These are phyloP conservation scores for Polyodon spathula DNA, from an alignment of 2,113 vertebrate genomes.

Conservation along the genomic window DNA sequence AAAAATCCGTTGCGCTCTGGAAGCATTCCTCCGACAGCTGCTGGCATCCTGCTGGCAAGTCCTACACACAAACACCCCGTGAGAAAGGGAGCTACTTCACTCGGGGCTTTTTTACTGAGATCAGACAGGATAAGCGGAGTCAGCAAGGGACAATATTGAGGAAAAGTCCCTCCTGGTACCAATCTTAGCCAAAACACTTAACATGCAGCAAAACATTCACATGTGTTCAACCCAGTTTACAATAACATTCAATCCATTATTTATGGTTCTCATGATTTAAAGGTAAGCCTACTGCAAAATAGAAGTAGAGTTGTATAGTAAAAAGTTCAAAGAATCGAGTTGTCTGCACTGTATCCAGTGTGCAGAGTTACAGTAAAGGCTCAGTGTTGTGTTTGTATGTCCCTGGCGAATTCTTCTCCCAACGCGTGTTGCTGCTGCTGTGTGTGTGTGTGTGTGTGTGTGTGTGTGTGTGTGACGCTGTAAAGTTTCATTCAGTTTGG, in stretches of 20 bases:
- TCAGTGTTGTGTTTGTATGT: too few relatives aligned
- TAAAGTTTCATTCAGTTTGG: conserved; percentile 50
- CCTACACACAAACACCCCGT: conserved; percentile 3
- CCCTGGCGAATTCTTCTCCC: too few relatives aligned
- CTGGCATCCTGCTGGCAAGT: conserved; percentile 54
- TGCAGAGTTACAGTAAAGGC: too few relatives aligned
- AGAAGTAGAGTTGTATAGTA: too few relatives aligned
- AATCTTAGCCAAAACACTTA: conserved; percentile 29
- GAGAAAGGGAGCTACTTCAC: neutral
- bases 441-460: conserved; percentile 49
- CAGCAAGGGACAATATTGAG: conserved; percentile 25
- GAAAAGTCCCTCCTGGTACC: conserved; percentile 20
- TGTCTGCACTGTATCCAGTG: too few relatives aligned
- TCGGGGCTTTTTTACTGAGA: neutral
- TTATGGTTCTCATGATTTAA: too few relatives aligned
- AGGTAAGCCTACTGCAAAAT: too few relatives aligned
- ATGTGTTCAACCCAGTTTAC: conserved; percentile 45
- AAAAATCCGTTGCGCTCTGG: conserved; percentile 45
- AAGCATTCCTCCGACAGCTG: conserved; percentile 66
- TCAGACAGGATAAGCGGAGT: conserved; percentile 22
- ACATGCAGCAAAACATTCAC: conserved; percentile 26
- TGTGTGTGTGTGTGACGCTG: conserved; percentile 46
- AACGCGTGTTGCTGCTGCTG: conserved; percentile 18
- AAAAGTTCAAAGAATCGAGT: too few relatives aligned
- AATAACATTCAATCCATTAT: neutral